These are phyloP conservation scores for Pteria penguin DNA, from an alignment of 2,888 invertebrate species.

Conservation along the genomic window DNA sequence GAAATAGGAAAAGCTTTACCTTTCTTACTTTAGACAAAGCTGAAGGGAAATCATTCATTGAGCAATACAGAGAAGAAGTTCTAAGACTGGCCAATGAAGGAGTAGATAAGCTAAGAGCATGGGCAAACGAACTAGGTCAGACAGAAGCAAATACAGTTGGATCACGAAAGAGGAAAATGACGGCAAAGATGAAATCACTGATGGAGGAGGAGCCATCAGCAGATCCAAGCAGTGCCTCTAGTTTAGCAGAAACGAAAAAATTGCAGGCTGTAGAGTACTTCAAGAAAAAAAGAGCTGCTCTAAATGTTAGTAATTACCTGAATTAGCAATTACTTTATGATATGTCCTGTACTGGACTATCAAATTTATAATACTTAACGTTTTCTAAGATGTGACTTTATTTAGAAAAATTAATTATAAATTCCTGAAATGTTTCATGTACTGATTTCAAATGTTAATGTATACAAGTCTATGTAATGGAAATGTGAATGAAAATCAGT, in stretches of 20 bases:
- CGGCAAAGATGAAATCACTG: not conserved
- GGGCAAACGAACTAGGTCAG: not conserved
- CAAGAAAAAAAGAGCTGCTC: constrained; percentile 1
- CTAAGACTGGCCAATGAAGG: not conserved
- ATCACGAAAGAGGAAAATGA: constrained; percentile 1
- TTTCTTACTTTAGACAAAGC: not conserved
- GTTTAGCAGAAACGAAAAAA: not conserved
- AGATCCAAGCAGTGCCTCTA: not conserved
- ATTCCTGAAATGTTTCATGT: too few relatives aligned
- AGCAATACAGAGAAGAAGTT: not conserved
- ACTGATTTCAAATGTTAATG: too few relatives aligned
- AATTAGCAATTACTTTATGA: too few relatives aligned
- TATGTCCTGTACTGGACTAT: too few relatives aligned
- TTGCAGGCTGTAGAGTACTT: not conserved
- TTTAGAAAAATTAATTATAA: too few relatives aligned
- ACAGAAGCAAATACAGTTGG: not conserved
- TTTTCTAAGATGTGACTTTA: too few relatives aligned
- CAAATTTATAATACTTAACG: too few relatives aligned
- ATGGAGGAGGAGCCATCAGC: not conserved
- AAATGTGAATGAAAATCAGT: too few relatives aligned
- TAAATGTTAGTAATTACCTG: not conserved
- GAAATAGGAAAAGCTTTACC: too few relatives aligned
- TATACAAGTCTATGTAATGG: too few relatives aligned
- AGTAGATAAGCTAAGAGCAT: not conserved
- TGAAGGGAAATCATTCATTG: not conserved